phyloP scores from a whole-genome alignment of 2,113 vertebrate genomes.

The Mirounga angustirostris region DNA sequence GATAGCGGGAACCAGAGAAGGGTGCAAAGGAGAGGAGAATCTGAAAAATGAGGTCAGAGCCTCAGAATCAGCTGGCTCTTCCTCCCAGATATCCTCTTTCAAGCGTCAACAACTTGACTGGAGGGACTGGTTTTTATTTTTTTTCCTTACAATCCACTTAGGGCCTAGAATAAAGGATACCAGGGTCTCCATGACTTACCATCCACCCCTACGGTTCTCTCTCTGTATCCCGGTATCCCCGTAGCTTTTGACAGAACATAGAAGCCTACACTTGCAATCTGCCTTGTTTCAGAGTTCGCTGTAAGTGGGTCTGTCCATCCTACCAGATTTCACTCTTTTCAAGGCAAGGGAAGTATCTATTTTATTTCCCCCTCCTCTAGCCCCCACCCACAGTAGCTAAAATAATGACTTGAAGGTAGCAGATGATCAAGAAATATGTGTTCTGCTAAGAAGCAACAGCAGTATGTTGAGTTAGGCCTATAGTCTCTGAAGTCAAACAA shows the following conservation, averaged over 20 bases:
- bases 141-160: background rate
- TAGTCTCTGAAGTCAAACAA: background rate
- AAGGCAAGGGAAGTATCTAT: background rate
- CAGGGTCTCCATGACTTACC: background rate
- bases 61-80: background rate
- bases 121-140: background rate
- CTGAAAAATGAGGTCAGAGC: background rate
- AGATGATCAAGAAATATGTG: background rate
- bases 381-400: background rate
- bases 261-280: accelerated
- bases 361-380: background rate
- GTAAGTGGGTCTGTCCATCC: background rate
- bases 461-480: accelerated
- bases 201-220: accelerated
- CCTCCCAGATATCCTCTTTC: background rate
- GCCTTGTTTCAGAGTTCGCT: background rate
- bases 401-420: background rate
- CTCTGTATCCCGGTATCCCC: background rate
- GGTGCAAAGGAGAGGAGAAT: background rate
- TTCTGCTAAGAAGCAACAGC: background rate
- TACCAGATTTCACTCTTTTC: background rate
- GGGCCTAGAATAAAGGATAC: background rate
- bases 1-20: background rate
- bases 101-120: background rate
- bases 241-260: accelerated